Evolutionary conservation across 2,797 vertebrate genomes (phyloP).

Genomic region (Pipistrellus kuhlii): DNA sequence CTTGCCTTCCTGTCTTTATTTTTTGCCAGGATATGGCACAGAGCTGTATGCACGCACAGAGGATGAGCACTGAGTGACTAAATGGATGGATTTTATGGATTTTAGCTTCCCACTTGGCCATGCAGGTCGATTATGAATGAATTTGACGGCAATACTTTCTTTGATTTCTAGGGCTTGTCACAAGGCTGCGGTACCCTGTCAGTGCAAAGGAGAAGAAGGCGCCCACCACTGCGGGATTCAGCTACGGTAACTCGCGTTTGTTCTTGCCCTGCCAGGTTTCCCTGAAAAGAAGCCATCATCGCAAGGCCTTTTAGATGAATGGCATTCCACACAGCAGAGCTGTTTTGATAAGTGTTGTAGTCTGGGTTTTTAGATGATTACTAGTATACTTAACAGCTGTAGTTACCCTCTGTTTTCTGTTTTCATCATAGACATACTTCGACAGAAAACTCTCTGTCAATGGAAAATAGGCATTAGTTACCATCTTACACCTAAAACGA

Average conservation of each 20-base stretch:
- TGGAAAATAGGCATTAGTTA: slow-evolving; percentile 10
- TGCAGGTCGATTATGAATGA: background rate
- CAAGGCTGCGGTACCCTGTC: slow-evolving; percentile 94
- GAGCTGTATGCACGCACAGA: background rate
- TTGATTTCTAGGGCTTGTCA: slow-evolving; percentile 91
- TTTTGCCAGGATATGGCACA: background rate
- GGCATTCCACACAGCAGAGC: background rate
- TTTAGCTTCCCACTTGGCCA: background rate
- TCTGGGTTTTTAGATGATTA: background rate
- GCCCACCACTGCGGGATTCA: slow-evolving; percentile 96
- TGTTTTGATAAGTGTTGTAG: background rate
- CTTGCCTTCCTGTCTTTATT: background rate
- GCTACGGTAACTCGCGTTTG: slow-evolving; percentile 90
- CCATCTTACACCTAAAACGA: background rate
- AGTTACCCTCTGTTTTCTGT: background rate
- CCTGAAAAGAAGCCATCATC: background rate
- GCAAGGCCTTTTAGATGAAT: background rate
- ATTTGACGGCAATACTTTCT: background rate
- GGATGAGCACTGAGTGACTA: background rate
- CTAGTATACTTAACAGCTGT: background rate
- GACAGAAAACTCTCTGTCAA: background rate
- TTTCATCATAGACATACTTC: slow-evolving; percentile 20
- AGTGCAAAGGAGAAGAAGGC: slow-evolving; percentile 89
- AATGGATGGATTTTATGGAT: background rate
- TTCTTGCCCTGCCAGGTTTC: background rate